Evolutionary conservation across 2,888 invertebrate genomes (phyloP), one percentile per base, ranked within the genome.

Genomic region (Hypolimnas misippus): DNA sequence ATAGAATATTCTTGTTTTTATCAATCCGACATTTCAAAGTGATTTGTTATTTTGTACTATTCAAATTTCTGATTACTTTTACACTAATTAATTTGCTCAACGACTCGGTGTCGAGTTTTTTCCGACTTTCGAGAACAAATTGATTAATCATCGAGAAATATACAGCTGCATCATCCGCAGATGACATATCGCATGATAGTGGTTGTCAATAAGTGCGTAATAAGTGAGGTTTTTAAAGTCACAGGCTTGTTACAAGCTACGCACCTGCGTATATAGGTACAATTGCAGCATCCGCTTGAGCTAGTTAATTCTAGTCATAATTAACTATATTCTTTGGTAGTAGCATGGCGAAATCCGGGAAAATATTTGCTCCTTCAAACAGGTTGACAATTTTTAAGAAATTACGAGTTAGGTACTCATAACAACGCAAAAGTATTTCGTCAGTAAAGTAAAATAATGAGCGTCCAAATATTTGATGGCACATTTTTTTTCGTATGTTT

Each of bases 401-500:
- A 3, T 38, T n/a, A 38, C n/a, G n/a, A 38, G 25, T 25, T 38
- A n/a, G n/a, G n/a, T 38, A n/a, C 35, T 38, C 2, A n/a, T 38
- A 12, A 38, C 35, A 38, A n/a, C 12, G n/a, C n/a, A 38, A 25
- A 38, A n/a, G n/a, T 38, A 38, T 38, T 38, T 38, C n/a, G n/a
- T 38, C 35, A 38, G 12, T 38, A n/a, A 38, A 38, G 35, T 38
- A 38, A 38, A 38, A 38, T 38, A 12, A 38, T 38, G 35, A n/a
- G 10, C n/a, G 35, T 38, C 12, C 35, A 38, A 38, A 38, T n/a
- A n/a, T 2, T 38, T n/a, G 35, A n/a, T 38, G 35, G 4, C n/a
- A 38, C 12, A 38, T 38, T 38, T 38, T 38, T 38, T 2, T 38
- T 3, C 35, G n/a, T 38, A 33, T 10, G 10, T 33, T 1, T 33